Conservation (phyloP, 2,113 vertebrate genomes). For the Maccullochella peelii region DNA sequence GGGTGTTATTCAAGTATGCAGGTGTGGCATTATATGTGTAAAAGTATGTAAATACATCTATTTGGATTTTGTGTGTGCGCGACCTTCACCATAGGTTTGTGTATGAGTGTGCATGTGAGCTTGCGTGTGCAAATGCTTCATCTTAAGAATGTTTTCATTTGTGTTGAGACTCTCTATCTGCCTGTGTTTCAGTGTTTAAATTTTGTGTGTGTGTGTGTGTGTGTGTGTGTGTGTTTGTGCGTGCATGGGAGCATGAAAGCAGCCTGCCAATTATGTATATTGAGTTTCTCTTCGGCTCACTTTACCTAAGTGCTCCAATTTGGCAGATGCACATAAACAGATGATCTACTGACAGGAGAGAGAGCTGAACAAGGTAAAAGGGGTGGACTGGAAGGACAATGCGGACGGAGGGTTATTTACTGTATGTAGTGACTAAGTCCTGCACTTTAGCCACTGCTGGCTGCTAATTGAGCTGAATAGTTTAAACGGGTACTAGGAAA, state of each 20-base stretch:
- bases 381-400: constrained; percentile 48
- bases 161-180: constrained; percentile 4
- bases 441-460: too few species aligned
- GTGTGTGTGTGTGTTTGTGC: constrained; percentile 13
- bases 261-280: constrained; percentile 80
- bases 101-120: not conserved
- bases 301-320: constrained; percentile 84
- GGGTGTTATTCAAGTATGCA: not conserved
- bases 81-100: not conserved
- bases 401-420: constrained; percentile 26
- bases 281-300: constrained; percentile 78
- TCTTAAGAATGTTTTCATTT: constrained; percentile 20
- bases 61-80: not conserved
- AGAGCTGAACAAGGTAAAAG: constrained; percentile 59
- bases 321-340: constrained; percentile 80
- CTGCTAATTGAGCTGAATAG: too few species aligned
- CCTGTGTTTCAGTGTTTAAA: constrained; percentile 10
- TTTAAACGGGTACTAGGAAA: too few species aligned
- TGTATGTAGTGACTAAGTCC: not conserved
- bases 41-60: not conserved
- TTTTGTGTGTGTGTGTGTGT: constrained; percentile 11
- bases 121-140: constrained; percentile 9
- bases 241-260: constrained; percentile 51
- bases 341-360: constrained; percentile 77
- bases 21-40: constrained; percentile 1